These are phyloP conservation scores for Phymatocera aterrima DNA, from an alignment of 2,888 invertebrate genomes.

Conservation along the genomic window DNA sequence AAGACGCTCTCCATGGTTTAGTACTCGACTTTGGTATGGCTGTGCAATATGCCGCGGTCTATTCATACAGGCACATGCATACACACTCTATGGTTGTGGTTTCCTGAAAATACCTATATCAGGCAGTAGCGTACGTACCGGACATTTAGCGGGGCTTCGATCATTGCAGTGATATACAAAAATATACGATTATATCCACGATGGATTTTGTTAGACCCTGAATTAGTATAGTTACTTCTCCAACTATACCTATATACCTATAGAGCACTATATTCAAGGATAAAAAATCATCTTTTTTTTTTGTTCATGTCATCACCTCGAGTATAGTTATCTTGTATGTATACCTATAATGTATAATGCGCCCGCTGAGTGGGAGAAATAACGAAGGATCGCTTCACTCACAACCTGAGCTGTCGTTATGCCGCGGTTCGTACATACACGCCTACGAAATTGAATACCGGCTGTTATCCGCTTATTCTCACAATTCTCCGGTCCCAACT, in stretches of 20 bases:
- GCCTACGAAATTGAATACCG: constrained; percentile 23
- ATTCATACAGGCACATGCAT: neutral
- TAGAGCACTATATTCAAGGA: neutral
- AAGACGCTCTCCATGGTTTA: no score
- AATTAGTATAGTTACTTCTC: neutral
- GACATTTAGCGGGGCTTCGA: neutral
- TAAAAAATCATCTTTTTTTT: neutral
- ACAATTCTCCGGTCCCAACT: constrained; percentile 3
- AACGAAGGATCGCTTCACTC: neutral
- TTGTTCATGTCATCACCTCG: neutral
- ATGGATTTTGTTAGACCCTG: neutral
- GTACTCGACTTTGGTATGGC: no score
- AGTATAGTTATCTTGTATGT: neutral
- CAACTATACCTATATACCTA: neutral
- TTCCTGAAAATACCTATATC: neutral
- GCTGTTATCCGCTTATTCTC: constrained; percentile 33
- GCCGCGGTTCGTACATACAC: constrained; percentile 8
- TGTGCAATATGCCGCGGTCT: neutral
- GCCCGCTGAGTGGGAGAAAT: neutral
- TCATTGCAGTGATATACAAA: neutral
- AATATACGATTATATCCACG: neutral
- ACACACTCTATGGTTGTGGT: no score
- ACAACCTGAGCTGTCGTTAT: neutral
- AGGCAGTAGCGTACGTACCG: neutral
- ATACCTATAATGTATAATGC: no score